A percentile compares a stretch with the other conserved stretches of the same genome.
These are phyloP conservation scores for Erebia aethiops DNA, from an alignment of 2,888 invertebrate genomes.

Conservation along the genomic window DNA sequence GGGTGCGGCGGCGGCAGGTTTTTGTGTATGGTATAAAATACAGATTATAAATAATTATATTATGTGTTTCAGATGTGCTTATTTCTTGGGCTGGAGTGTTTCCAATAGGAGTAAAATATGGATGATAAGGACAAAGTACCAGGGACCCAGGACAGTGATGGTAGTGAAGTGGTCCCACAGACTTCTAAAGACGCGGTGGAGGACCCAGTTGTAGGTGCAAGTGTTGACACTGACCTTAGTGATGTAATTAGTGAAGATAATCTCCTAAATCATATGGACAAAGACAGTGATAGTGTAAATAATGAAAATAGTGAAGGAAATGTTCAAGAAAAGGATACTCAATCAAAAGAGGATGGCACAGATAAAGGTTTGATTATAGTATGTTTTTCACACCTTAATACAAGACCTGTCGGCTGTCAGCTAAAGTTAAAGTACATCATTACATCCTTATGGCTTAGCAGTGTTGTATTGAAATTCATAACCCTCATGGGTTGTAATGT, in stretches of 20 bases:
- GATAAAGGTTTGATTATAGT: conserved; percentile 13
- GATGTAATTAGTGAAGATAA: conserved; percentile 42
- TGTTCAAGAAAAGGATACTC: conserved; percentile 18
- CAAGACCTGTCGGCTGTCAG: too few species aligned
- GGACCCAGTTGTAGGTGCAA: conserved; percentile 35
- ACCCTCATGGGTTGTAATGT: too few species aligned
- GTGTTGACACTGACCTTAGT: conserved; percentile 43
- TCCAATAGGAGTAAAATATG: conserved; percentile 65
- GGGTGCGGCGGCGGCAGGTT: conserved; percentile 53
- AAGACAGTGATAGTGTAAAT: conserved; percentile 52
- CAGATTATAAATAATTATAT: conserved; percentile 15
- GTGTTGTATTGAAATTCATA: too few species aligned
- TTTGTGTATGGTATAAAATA: conserved; percentile 28
- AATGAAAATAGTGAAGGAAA: conserved; percentile 50
- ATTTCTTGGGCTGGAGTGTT: conserved; percentile 44
- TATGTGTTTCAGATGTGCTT: conserved; percentile 61
- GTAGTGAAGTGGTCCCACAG: conserved; percentile 25
- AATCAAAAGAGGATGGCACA: conserved; percentile 13
- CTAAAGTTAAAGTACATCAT: too few species aligned
- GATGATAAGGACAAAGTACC: conserved; percentile 63
- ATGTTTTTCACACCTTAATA: background rate
- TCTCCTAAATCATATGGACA: conserved; percentile 66
- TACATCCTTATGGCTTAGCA: too few species aligned
- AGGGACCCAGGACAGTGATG: conserved; percentile 48
- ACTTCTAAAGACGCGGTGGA: background rate